Percentiles rank a stretch among this genome's conserved stretches.
These are phyloP conservation scores for Archips xylosteana DNA, from an alignment of 2,888 invertebrate species.

Conservation along the genomic window DNA sequence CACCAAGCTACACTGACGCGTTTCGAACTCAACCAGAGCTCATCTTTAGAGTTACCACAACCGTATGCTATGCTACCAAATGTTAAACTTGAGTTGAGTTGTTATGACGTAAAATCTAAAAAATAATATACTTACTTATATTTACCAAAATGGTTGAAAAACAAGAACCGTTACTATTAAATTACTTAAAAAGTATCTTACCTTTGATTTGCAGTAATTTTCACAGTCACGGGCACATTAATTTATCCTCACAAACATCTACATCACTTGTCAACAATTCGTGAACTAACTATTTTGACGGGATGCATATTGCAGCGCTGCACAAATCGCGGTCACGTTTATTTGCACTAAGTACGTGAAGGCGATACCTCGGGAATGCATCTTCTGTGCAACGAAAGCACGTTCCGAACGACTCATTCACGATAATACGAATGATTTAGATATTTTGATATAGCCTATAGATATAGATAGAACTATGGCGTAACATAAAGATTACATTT, in stretches of 20 bases:
- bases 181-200: neutral
- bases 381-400: slow-evolving; percentile 9
- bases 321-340: slow-evolving; percentile 50
- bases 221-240: neutral
- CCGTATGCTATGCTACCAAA: too few relatives aligned
- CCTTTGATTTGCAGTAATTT: slow-evolving; percentile 8
- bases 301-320: slow-evolving; percentile 42
- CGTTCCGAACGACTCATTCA: slow-evolving; percentile 29
- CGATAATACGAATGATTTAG: slow-evolving; percentile 26
- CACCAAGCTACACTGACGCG: too few relatives aligned
- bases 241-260: neutral
- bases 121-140: too few relatives aligned
- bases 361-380: slow-evolving; percentile 2
- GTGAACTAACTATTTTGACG: slow-evolving; percentile 44
- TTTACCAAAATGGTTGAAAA: neutral
- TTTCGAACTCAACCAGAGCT: too few relatives aligned
- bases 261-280: slow-evolving; percentile 2
- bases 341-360: slow-evolving; percentile 50
- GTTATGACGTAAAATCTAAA: too few relatives aligned
- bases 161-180: neutral
- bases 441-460: neutral
- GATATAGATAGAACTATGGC: neutral
- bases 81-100: too few relatives aligned
- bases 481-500: neutral
- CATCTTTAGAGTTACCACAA: too few relatives aligned